Conservation (phyloP, 2,113 vertebrate genomes). For the Chlamydotis undulata region DNA sequence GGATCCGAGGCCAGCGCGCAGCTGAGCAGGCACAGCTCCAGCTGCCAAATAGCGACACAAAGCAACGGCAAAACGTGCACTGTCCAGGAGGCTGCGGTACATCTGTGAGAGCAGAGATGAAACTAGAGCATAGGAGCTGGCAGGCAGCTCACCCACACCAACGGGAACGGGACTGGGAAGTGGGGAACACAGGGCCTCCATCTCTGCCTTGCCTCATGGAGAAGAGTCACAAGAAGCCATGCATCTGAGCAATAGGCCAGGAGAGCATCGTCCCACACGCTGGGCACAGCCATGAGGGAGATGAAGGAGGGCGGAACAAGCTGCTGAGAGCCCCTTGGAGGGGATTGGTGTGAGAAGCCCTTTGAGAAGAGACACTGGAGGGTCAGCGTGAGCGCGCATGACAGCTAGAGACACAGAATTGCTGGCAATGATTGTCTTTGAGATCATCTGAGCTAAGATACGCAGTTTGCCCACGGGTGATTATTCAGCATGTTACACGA, state of each 20-base stretch:
- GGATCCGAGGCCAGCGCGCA: neutral
- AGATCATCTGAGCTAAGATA: neutral
- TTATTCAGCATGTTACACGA: neutral
- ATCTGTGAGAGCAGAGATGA: neutral
- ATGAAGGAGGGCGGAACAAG: neutral
- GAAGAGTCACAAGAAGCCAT: neutral
- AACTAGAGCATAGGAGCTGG: neutral
- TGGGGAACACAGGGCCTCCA: neutral
- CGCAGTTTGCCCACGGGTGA: neutral
- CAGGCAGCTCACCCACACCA: neutral
- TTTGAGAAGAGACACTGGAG: neutral
- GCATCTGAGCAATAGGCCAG: neutral
- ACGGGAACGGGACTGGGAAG: neutral
- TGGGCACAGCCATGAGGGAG: neutral
- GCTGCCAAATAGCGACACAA: neutral
- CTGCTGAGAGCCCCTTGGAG: neutral
- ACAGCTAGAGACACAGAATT: neutral
- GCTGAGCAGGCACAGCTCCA: constrained; percentile 6
- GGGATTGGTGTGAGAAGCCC: neutral
- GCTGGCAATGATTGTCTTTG: neutral
- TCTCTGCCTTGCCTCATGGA: neutral
- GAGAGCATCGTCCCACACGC: neutral
- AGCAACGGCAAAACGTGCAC: neutral
- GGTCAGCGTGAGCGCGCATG: accelerated
- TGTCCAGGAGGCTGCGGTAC: neutral